Evolutionary conservation across 2,888 invertebrate genomes (phyloP).

Genomic region (Aporophyla lueneburgensis): DNA sequence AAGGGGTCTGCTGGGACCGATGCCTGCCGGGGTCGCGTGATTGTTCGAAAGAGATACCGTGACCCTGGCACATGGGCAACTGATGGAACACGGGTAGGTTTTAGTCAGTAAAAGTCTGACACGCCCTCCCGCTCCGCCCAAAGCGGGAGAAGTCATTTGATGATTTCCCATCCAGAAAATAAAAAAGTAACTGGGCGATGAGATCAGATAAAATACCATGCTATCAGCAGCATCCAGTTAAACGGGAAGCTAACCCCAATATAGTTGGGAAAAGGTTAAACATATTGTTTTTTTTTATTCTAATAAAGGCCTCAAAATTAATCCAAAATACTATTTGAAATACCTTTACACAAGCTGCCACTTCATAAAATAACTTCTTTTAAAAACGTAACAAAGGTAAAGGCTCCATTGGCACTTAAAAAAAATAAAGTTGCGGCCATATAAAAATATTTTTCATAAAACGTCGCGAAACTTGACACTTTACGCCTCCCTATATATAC

Average conservation of each 20-base stretch:
- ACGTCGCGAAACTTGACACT: slow-evolving; percentile 69
- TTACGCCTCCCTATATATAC: slow-evolving; percentile 64
- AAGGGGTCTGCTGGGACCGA: no score
- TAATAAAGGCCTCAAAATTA: slow-evolving; percentile 6
- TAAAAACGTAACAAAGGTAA: slow-evolving; percentile 60
- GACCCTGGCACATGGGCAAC: no score
- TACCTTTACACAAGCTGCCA: slow-evolving; percentile 13
- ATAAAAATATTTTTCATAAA: slow-evolving; percentile 68
- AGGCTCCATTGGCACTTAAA: slow-evolving; percentile 59
- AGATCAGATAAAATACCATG: no score
- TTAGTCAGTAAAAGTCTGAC: no score
- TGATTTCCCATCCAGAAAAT: no score
- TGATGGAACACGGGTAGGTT: no score
- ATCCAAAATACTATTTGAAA: slow-evolving; percentile 19
- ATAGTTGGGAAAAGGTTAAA: background rate
- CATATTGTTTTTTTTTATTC: background rate
- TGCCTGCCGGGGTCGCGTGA: no score
- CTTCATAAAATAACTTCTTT: slow-evolving; percentile 53
- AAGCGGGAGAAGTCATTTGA: no score
- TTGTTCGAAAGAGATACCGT: no score
- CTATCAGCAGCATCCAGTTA: no score
- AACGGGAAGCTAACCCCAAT: background rate
- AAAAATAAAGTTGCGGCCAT: slow-evolving; percentile 62
- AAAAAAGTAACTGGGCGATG: no score
- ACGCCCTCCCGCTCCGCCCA: no score